These are phyloP conservation scores for Brachyhypopomus occidentalis DNA, from an alignment of 2,113 vertebrate species.

Conservation along the genomic window DNA sequence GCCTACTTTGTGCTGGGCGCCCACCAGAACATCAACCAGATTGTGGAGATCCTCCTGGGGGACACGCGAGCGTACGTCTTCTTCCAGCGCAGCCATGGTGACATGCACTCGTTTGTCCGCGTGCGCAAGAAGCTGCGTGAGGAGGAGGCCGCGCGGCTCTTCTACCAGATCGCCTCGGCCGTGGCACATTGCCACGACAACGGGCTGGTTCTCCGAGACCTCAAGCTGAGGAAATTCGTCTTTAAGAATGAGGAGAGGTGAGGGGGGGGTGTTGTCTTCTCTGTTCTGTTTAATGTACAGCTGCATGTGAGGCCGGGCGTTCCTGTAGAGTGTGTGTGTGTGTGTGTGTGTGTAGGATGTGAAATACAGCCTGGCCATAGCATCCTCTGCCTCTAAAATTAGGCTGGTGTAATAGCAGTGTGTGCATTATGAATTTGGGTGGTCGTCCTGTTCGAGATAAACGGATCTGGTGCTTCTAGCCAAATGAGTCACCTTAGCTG, in stretches of 20 bases:
- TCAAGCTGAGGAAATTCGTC: conserved; percentile 98
- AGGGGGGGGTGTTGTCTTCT: conserved; percentile 50
- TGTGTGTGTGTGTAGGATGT: not conserved
- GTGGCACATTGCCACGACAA: conserved; percentile 98
- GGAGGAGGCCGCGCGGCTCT: conserved; percentile 94
- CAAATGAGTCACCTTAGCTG: conserved; percentile 53
- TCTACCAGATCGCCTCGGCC: conserved; percentile 95
- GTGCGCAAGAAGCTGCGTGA: conserved; percentile 98
- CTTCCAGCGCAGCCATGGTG: conserved; percentile 95
- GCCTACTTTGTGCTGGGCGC: conserved; percentile 94
- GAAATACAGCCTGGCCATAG: conserved; percentile 7
- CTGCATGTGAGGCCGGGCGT: not conserved
- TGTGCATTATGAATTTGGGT: conserved; percentile 38
- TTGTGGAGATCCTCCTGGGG: conserved; percentile 95
- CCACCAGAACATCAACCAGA: conserved; percentile 97
- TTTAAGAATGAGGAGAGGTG: conserved; percentile 97
- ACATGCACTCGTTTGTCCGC: conserved; percentile 99
- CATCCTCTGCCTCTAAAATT: conserved; percentile 33
- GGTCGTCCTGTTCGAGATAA: conserved; percentile 39
- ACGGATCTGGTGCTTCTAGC: conserved; percentile 20
- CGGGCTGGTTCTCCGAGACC: conserved; percentile 95
- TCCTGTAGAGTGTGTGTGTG: not conserved
- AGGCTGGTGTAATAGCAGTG: conserved; percentile 44
- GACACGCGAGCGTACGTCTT: conserved; percentile 96
- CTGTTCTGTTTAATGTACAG: not conserved